These are phyloP conservation scores for Psittacula echo DNA, from an alignment of 2,797 vertebrate genomes.

Conservation along the genomic window DNA sequence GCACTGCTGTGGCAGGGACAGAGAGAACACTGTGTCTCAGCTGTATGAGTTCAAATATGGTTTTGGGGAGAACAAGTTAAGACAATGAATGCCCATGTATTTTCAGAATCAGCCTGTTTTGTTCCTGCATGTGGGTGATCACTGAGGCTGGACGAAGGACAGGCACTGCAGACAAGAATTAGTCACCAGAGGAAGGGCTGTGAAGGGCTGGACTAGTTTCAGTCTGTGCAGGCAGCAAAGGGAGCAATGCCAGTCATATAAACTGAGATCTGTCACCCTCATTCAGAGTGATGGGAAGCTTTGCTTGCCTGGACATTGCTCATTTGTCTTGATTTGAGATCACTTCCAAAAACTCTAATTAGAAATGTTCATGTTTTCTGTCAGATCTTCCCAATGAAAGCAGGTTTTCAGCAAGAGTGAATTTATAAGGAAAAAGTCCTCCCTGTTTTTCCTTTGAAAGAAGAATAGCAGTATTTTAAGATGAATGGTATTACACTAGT, in stretches of 20 bases:
- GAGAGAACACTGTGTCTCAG: neutral
- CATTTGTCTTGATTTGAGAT: neutral
- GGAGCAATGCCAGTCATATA: neutral
- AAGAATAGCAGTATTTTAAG: neutral
- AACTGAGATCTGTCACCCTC: neutral
- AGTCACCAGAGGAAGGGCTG: neutral
- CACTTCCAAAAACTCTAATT: neutral
- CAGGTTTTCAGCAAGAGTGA: neutral
- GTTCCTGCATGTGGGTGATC: neutral
- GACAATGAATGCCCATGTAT: neutral
- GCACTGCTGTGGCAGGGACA: neutral
- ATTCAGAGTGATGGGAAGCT: neutral
- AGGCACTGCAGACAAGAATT: neutral
- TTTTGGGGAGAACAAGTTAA: neutral
- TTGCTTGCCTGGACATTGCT: neutral
- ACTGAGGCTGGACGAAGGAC: neutral
- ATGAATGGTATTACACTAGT: neutral
- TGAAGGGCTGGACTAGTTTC: neutral
- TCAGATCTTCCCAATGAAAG: neutral
- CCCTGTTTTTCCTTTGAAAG: neutral
- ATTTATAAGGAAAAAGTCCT: neutral
- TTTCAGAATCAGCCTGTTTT: neutral
- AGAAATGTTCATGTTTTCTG: neutral
- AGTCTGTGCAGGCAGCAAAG: neutral
- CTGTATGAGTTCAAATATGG: neutral